Conservation (phyloP, 30 jellyfish, hydroid and myxozoan species). For the Hydractinia echinata region DNA sequence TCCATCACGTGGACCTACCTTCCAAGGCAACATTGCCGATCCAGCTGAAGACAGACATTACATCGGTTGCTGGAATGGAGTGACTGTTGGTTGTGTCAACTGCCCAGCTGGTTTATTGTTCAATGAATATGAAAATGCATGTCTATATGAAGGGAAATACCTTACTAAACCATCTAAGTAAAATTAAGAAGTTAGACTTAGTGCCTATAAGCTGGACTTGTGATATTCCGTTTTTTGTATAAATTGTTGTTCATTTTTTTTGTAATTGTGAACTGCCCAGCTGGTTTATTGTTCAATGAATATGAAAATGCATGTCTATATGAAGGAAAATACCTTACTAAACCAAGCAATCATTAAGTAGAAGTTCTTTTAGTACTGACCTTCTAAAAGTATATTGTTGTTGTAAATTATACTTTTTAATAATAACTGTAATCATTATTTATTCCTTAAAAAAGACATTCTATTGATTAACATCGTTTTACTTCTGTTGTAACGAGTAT, state of each 20-base stretch:
- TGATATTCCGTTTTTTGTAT: no score
- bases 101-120: conserved; percentile 35
- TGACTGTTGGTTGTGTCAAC: conserved; percentile 27
- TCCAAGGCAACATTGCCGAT: conserved; percentile 7
- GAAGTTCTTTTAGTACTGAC: no score
- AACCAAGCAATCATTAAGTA: neutral
- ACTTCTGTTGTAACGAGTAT: no score
- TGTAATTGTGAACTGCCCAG: conserved; percentile 36
- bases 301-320: conserved; percentile 16
- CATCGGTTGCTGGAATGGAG: conserved; percentile 39
- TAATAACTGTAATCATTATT: no score
- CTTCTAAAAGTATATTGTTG: no score
- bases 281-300: conserved; percentile 28
- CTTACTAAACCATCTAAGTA: conserved; percentile 3
- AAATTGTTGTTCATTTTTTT: no score
- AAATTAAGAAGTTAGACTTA: no score
- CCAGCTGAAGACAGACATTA: conserved; percentile 8
- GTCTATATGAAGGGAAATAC: conserved; percentile 24
- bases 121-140: conserved; percentile 26
- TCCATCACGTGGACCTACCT: conserved; percentile 6
- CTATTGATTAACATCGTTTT: no score
- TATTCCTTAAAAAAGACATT: no score
- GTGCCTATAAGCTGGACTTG: no score
- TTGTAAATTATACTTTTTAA: no score
- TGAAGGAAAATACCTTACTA: conserved; percentile 15